Evolutionary conservation across 2,888 invertebrate genomes (phyloP), one percentile per base, ranked within the genome.

Genomic region (Rutpela maculata): DNA sequence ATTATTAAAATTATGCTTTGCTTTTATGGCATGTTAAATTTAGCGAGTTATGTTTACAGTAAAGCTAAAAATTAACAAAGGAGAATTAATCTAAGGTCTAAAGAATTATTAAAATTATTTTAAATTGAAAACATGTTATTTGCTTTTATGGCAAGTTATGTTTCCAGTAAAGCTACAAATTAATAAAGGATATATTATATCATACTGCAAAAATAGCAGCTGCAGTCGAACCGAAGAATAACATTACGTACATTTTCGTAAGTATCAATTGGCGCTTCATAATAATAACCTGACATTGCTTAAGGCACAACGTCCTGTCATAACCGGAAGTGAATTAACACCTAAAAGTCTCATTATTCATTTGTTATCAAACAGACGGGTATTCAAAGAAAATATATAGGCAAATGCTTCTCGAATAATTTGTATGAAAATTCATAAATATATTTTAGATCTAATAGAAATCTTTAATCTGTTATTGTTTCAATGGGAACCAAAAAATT

Each of bases 171-270:
- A 63, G n/a, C 31, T 35, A 17, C 63, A 17, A 63, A 63, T 63
- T 65, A 65, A 65, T 65, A 38, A 35, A 38, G 38, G 63, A 38
- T 18, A 65, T 65, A 65, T 65, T 65, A 65, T 65, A 17, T 65
- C 63, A 65, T 38, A 38, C 38, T 5, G 63, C 38, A 65, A 31
- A 65, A 35, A 38, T 65, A 35, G 38, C 63, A 65, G 63, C 63
- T 65, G 63, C n/a, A n/a, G n/a, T 65, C 63, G 63, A 38, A 65
- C 18, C 18, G 63, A 18, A 65, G 63, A 18, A 65, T 38, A n/a
- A 38, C 12, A 65, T 65, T 65, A 65, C 7, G 31, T 35, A 31
- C 35, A n/a, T n/a, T n/a, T 63, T 31, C 31, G 35, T 65, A 63
- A 63, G 26, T 63, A 38, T 65, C 63, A 35, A 35, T 35, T 35